Evolutionary conservation across 2,113 vertebrate genomes (phyloP).

Genomic region (Planiliza haematocheilus): DNA sequence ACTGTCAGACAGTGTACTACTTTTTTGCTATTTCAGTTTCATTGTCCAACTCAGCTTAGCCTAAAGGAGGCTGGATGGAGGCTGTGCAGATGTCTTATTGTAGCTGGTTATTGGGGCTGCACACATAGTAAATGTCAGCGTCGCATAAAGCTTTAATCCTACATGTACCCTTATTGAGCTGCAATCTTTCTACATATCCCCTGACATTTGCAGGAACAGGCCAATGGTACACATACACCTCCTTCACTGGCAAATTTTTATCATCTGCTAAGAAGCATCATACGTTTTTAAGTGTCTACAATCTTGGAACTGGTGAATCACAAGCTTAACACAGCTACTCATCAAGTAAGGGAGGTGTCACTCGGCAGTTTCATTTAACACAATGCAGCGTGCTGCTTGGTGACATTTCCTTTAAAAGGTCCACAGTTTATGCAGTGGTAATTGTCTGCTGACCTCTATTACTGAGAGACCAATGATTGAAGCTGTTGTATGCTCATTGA

Average conservation of each 20-base stretch:
- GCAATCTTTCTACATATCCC: constrained; percentile 5
- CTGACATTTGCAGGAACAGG: background rate
- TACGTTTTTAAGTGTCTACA: background rate
- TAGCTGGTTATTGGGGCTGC: background rate
- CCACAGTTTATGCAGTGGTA: constrained; percentile 54
- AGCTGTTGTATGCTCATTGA: constrained; percentile 69
- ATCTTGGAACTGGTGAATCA: constrained; percentile 4
- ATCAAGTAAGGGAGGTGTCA: constrained; percentile 18
- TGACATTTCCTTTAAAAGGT: constrained; percentile 74
- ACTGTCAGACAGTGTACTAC: background rate
- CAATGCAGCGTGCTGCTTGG: constrained; percentile 22
- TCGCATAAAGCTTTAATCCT: constrained; percentile 2
- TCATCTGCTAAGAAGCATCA: background rate
- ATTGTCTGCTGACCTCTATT: constrained; percentile 74
- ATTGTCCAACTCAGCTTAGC: background rate
- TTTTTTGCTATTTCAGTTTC: background rate
- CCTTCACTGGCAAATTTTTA: background rate
- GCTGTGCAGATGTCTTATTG: background rate
- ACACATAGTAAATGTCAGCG: constrained; percentile 16
- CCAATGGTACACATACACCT: background rate
- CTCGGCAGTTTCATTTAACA: constrained; percentile 26
- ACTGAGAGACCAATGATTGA: constrained; percentile 64
- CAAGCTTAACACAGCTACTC: constrained; percentile 27
- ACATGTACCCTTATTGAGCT: background rate
- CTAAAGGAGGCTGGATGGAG: too few relatives aligned